Conservation (phyloP, 2,888 invertebrate species). For the Mesoligia furuncula region DNA sequence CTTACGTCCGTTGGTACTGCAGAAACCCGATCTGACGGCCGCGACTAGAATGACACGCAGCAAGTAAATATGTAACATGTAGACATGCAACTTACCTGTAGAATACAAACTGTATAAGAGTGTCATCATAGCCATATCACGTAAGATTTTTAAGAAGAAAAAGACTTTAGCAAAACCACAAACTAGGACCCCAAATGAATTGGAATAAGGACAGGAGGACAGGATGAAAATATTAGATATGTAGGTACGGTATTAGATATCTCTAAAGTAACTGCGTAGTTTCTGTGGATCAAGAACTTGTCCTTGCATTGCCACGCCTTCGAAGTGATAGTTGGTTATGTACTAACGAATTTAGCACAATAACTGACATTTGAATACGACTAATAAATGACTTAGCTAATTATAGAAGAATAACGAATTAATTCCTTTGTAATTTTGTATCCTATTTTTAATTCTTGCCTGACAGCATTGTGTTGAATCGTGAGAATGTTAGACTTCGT, state of each 20-base stretch:
- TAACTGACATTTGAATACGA: slow-evolving; percentile 9
- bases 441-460: background rate
- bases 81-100: slow-evolving; percentile 39
- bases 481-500: slow-evolving; percentile 33
- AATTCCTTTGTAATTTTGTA: background rate
- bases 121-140: background rate
- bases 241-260: background rate
- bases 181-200: background rate
- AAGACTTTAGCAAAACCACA: background rate
- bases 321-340: slow-evolving; percentile 23
- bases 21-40: slow-evolving; percentile 69
- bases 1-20: slow-evolving; percentile 62
- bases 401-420: slow-evolving; percentile 13
- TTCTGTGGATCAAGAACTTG: slow-evolving; percentile 24
- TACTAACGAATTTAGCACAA: slow-evolving; percentile 13
- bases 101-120: background rate
- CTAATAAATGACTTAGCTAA: background rate
- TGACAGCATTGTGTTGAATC: slow-evolving; percentile 9
- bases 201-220: background rate
- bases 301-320: slow-evolving; percentile 25
- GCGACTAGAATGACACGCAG: slow-evolving; percentile 68
- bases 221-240: background rate
- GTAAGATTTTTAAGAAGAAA: background rate
- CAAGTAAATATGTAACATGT: slow-evolving; percentile 61
- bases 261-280: background rate